Percentiles rank a stretch among this genome's conserved stretches.
Evolutionary conservation across 2,113 vertebrate species (phyloP).

Genomic region (Nyctereutes procyonoides): DNA sequence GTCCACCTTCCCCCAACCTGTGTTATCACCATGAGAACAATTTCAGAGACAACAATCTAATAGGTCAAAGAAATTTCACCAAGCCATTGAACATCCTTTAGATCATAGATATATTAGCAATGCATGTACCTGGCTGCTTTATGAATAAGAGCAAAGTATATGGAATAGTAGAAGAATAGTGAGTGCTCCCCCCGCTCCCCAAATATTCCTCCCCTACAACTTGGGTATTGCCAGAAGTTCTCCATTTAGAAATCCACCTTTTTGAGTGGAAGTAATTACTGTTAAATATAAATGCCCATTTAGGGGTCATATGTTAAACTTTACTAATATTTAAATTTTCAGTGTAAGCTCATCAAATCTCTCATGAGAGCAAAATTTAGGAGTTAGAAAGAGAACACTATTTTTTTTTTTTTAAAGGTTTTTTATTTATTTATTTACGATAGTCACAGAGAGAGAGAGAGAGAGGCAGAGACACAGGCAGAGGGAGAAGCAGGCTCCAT

Average conservation of each 20-base stretch:
- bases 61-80: background rate
- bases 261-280: background rate
- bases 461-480: too few relatives aligned
- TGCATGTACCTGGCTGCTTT: background rate
- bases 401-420: too few relatives aligned
- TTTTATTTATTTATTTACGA: too few relatives aligned
- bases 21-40: slow-evolving; percentile 5
- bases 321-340: background rate
- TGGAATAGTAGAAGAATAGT: background rate
- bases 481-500: too few relatives aligned
- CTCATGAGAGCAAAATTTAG: slow-evolving; percentile 20
- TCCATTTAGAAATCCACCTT: background rate
- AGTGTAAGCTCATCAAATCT: background rate
- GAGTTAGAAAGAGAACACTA: background rate
- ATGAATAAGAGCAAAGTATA: background rate
- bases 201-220: background rate
- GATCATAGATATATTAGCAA: background rate
- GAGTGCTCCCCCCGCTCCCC: background rate
- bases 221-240: background rate
- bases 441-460: too few relatives aligned
- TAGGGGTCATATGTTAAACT: background rate
- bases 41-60: slow-evolving; percentile 8
- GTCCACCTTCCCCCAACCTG: background rate
- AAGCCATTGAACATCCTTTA: background rate
- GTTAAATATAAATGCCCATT: background rate